Evolutionary conservation across 2,797 vertebrate genomes (phyloP), one percentile per base, ranked within the genome.

Genomic region (Gadopsis marmoratus): DNA sequence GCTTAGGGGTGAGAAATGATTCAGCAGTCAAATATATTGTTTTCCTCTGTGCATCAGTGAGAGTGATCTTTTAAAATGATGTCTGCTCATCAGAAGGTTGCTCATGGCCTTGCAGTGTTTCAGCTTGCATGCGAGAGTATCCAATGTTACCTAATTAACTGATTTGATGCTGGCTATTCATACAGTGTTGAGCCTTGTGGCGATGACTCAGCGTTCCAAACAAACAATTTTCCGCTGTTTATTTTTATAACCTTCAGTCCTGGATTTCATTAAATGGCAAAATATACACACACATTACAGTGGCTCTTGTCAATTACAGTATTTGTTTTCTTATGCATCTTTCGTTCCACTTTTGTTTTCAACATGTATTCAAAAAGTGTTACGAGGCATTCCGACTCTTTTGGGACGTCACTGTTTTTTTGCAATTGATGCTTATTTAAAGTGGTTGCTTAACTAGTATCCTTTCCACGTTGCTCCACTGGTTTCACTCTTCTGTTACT

Each of bases 161-260:
- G 70, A 83, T 85, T 66, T 77, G 62, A 82, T 12, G 23, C 10
- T 1, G 8, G 35, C 47, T 77, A 50, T 75, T 72, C 74, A 17
- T 26, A 5, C 55, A 53, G 21, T 67, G 77, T 79, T 41, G 11
- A 78, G 59, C 51, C 67, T 63, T 67, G 58, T 51, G 74, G 73
- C n/a, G 11, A 37, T 83, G 79, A 87, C 59, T 86, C 74, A 72
- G 73, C 60, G 71, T 11, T 23, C n/a, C 31, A 5, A 67, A 66
- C 31, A 6, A 67, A 75, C 71, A 5, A 21, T 43, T 67, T 58
- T 14, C 8, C 8, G 10, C n/a, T 66, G 69, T 69, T 56, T 35
- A 43, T 58, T 66, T 69, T 69, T 56, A 61, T 33, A 11, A 72
- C 29, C 39, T 39, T 48, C 39, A 53, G 58, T 5, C 19, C 11